These are phyloP conservation scores for Troides oblongomaculatus DNA, from an alignment of 2,888 invertebrate genomes.

Conservation along the genomic window DNA sequence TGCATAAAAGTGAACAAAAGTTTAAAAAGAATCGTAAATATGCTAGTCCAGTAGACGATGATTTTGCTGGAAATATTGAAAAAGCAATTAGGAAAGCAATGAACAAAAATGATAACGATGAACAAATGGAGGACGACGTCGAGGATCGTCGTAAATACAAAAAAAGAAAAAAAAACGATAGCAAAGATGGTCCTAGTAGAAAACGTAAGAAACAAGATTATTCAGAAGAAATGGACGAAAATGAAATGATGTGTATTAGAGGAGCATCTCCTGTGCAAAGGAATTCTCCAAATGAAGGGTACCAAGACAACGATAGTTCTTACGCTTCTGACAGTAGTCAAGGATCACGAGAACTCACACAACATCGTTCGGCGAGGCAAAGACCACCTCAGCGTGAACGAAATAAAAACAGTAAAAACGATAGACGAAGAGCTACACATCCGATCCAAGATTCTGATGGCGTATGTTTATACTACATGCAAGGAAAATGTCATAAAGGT, in stretches of 20 bases:
- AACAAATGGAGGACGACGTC: constrained; percentile 64
- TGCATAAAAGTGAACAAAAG: constrained; percentile 71
- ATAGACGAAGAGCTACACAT: constrained; percentile 77
- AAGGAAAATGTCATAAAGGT: constrained; percentile 93
- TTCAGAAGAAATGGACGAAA: constrained; percentile 84
- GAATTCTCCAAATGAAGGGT: constrained; percentile 53
- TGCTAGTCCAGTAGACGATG: constrained; percentile 78
- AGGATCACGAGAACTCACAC: constrained; percentile 73
- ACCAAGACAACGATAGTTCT: constrained; percentile 76
- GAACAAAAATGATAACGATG: constrained; percentile 82
- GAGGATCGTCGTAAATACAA: constrained; percentile 77
- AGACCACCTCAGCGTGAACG: constrained; percentile 65
- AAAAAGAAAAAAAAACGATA: constrained; percentile 80
- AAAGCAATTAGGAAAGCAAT: constrained; percentile 88
- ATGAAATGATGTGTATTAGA: constrained; percentile 89
- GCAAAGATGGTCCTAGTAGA: constrained; percentile 79
- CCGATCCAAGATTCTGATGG: constrained; percentile 84
- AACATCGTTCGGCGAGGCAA: constrained; percentile 68
- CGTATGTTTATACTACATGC: constrained; percentile 91
- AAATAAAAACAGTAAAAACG: constrained; percentile 75
- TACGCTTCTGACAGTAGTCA: constrained; percentile 79
- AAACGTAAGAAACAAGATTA: constrained; percentile 80
- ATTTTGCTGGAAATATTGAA: constrained; percentile 89
- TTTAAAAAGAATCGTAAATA: constrained; percentile 73
- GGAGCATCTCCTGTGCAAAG: constrained; percentile 85